Percentiles rank a stretch among this genome's conserved stretches.
Evolutionary conservation across 2,888 invertebrate species (phyloP).

Genomic region (Microctonus aethiopoides): DNA sequence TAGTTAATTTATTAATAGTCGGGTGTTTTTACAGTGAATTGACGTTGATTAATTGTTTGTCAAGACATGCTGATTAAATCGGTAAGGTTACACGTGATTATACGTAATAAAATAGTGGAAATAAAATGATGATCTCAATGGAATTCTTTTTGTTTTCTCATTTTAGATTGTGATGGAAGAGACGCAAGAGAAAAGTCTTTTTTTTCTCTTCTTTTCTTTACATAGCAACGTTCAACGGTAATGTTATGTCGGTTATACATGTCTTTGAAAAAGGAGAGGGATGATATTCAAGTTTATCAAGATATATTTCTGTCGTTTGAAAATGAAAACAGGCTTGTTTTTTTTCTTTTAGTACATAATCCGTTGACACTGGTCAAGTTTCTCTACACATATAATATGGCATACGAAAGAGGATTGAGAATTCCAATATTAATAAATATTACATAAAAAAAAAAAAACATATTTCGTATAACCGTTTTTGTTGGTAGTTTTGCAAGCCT

Average conservation of each 20-base stretch:
- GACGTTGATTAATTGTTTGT: background rate
- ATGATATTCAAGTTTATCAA: conserved; percentile 13
- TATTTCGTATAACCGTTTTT: no score
- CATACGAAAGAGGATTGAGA: conserved; percentile 14
- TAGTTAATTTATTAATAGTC: no score
- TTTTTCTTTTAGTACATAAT: no score
- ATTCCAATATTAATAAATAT: background rate
- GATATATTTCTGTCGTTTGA: background rate
- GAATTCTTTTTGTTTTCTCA: background rate
- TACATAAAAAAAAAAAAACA: background rate
- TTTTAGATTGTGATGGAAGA: background rate
- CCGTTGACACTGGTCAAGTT: conserved; percentile 14
- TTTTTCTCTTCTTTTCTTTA: no score
- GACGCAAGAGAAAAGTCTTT: background rate
- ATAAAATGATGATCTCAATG: background rate
- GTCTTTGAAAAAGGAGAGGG: background rate
- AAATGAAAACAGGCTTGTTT: conserved; percentile 1
- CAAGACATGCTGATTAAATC: background rate
- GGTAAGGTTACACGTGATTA: no score
- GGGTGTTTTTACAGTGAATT: background rate
- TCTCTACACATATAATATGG: conserved; percentile 13
- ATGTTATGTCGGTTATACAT: conserved; percentile 2
- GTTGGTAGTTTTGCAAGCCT: background rate
- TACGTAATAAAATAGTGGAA: no score
- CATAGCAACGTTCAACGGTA: background rate